Evolutionary conservation across 2,888 invertebrate species (phyloP).

Genomic region (Scrobipalpa costella): DNA sequence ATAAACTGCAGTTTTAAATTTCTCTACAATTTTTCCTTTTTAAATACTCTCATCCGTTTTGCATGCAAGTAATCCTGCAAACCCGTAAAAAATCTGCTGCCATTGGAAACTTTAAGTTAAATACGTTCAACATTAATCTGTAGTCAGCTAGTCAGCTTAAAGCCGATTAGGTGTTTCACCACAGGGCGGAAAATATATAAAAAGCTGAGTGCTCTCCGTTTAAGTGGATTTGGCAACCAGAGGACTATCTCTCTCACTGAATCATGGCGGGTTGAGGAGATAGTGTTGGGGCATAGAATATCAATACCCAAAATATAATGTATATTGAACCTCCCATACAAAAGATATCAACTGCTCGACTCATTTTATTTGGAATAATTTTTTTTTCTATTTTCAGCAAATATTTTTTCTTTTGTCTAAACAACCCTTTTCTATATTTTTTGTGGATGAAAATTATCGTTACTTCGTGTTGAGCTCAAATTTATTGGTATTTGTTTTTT

Average conservation of each 20-base stretch:
- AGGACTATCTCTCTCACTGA: conserved; percentile 37
- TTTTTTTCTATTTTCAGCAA: too few species aligned
- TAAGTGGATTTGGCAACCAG: conserved; percentile 60
- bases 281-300: not conserved
- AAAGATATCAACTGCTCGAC: too few species aligned
- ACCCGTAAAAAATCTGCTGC: conserved; percentile 5
- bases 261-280: conserved; percentile 37
- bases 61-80: not conserved
- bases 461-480: too few species aligned
- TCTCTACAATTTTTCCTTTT: too few species aligned
- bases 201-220: conserved; percentile 51
- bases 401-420: too few species aligned
- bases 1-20: too few species aligned
- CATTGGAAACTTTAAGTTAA: conserved; percentile 30
- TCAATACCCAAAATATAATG: not conserved
- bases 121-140: conserved; percentile 41
- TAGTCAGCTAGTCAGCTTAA: conserved; percentile 42
- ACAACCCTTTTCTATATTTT: too few species aligned
- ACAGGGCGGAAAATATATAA: conserved; percentile 18
- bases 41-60: too few species aligned
- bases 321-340: too few species aligned
- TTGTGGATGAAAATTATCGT: too few species aligned
- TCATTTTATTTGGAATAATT: too few species aligned
- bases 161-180: conserved; percentile 26
- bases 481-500: too few species aligned